Percentiles rank a stretch among this genome's conserved stretches.
These are phyloP conservation scores for Acipenser transmontanus DNA, from an alignment of 2,797 vertebrate genomes.

Conservation along the genomic window DNA sequence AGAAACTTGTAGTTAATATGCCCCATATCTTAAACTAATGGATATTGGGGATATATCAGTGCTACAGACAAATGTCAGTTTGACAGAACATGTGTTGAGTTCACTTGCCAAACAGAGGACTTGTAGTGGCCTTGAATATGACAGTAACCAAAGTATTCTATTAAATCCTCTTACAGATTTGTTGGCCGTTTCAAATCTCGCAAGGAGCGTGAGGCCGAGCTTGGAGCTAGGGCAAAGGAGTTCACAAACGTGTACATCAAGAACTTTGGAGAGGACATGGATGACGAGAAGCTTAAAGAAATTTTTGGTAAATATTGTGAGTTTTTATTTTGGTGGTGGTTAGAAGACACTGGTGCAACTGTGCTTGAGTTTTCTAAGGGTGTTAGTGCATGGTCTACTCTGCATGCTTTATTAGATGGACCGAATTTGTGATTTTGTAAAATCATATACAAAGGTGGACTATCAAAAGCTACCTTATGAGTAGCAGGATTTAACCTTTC, in stretches of 20 bases:
- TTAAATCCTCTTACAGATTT: conserved; percentile 62
- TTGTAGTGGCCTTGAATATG: no score
- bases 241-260: conserved; percentile 99
- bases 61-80: conserved; percentile 34
- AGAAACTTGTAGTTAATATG: conserved; percentile 47
- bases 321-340: neutral
- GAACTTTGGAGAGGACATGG: conserved; percentile 98
- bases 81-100: no score
- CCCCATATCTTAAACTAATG: conserved; percentile 29
- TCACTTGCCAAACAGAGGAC: no score
- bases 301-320: conserved; percentile 80
- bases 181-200: conserved; percentile 97
- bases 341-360: neutral
- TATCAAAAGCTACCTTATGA: no score
- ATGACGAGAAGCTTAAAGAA: conserved; percentile 91
- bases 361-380: neutral
- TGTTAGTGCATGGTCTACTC: no score
- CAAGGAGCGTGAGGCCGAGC: conserved; percentile 95
- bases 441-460: no score
- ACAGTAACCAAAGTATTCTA: no score
- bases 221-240: conserved; percentile 94
- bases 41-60: conserved; percentile 47
- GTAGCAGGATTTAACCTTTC: no score
- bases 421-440: no score
- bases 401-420: no score